Evolutionary conservation across 2,113 vertebrate species (phyloP), one percentile per base, ranked within the genome.

Genomic region (Gymnarchus niloticus): DNA sequence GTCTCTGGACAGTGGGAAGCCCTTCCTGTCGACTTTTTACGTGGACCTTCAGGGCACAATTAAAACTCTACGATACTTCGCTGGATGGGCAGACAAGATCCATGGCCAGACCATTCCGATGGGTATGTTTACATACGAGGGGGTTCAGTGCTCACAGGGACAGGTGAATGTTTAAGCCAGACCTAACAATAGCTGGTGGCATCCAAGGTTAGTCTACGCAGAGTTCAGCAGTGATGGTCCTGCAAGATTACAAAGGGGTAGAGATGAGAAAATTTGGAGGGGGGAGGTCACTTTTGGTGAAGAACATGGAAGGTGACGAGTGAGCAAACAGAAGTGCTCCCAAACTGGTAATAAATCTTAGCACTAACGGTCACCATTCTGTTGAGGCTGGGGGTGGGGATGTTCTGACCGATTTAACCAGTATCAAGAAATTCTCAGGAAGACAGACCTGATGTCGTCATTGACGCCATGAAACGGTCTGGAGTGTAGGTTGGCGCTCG

Each of bases 11-110:
- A 95, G 96, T 86, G 98, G 98, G 88, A 99, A 99, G 89, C 98
- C 98, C 0, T 99, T 99, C 93, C 92, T 99, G 87, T 96, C 98
- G 90, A 97, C 98, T 88, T 96, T 97, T 92, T 99, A 99, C 85
- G 96, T 99, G 84, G 98, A 99, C 92, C 95, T 99, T 87, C 96
- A 98, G 89, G 98, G 96, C 83, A 98, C 97, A 90, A 97, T 99
- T 93, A 99, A 98, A 96, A 99, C 98, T 9, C 91, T 99, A 90
- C 94, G 97, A 86, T 99, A 99, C 90, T 99, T 97, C 0, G 98
- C 98, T 14, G 98, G 98, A 86, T 99, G 98, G 94, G 97, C 98
- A 87, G 98, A 99, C 93, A 99, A 99, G 94, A 97, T 99, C 91
- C 98, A 99, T 0, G 98, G 98, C 88, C 95, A 95, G 87, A 97